Evolutionary conservation across 1,140 invertebrate species (phyloP).

Genomic region (Bacillus rossius): DNA sequence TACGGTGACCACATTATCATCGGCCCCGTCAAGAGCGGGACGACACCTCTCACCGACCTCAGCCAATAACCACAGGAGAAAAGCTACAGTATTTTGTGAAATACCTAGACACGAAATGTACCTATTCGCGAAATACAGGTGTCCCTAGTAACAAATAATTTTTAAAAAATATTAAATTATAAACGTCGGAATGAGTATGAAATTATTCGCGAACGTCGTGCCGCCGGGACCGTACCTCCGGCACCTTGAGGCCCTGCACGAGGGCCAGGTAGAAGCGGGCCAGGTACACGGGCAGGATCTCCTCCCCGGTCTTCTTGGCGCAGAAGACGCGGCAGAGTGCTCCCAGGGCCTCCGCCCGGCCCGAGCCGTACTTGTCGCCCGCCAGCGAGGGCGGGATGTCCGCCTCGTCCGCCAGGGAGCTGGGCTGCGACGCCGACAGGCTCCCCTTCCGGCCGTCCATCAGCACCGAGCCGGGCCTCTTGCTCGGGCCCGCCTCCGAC

Average conservation of each 20-base stretch:
- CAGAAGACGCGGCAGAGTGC: conserved; percentile 94
- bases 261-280: conserved; percentile 92
- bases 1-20: no score
- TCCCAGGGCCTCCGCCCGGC: conserved; percentile 92
- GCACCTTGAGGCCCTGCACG: conserved; percentile 74
- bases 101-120: no score
- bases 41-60: no score
- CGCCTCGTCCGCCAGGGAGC: conserved; percentile 25
- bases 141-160: no score
- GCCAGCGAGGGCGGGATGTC: conserved; percentile 17
- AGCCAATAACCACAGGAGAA: no score
- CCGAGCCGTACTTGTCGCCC: conserved; percentile 65
- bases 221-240: no score
- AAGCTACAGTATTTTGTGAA: no score
- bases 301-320: conserved; percentile 92
- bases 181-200: no score
- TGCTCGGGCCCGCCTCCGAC: neutral
- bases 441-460: conserved; percentile 20
- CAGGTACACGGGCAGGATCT: conserved; percentile 90
- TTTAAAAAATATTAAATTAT: no score
- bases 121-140: no score
- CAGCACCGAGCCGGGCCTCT: conserved; percentile 21
- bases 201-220: no score
- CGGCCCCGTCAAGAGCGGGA: no score
- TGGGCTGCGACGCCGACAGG: conserved; percentile 27